These are phyloP conservation scores for Drosophila kepulauana DNA, from an alignment of 1,140 invertebrate genomes.

Conservation along the genomic window DNA sequence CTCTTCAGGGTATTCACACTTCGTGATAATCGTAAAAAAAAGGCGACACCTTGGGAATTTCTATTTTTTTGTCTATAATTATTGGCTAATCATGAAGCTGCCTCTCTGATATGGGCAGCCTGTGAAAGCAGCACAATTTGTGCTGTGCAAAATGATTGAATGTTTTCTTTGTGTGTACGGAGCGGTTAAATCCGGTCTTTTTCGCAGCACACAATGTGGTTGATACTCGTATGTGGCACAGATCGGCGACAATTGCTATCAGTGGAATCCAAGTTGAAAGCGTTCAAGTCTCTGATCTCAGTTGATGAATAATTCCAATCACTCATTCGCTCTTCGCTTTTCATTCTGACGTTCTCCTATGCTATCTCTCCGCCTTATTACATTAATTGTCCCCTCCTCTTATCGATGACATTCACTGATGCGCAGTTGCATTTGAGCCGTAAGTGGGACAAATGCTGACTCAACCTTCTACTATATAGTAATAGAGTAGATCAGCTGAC, in stretches of 20 bases:
- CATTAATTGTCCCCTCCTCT: conserved; percentile 1
- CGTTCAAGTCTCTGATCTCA: background rate
- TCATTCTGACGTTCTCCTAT: background rate
- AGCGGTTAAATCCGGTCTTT: conserved; percentile 1
- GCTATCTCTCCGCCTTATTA: background rate
- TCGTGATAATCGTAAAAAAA: background rate
- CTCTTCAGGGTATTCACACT: conserved; percentile 1
- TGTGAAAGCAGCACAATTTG: conserved; percentile 1
- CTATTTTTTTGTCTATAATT: background rate
- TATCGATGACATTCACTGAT: conserved; percentile 10
- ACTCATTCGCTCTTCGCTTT: background rate
- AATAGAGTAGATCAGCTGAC: conserved; percentile 12
- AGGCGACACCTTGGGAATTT: background rate
- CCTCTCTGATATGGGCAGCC: background rate
- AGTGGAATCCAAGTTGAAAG: background rate
- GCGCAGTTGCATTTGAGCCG: conserved; percentile 6
- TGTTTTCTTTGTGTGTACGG: background rate
- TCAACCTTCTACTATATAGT: background rate
- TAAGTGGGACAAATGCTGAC: conserved; percentile 3
- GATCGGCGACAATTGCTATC: background rate
- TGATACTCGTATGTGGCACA: background rate
- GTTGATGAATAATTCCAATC: background rate
- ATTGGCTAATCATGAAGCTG: conserved; percentile 7
- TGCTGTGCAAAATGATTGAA: conserved; percentile 1
- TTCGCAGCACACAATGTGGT: background rate